These are phyloP conservation scores for Anthoptus insignis DNA, from an alignment of 2,888 invertebrate genomes.

Conservation along the genomic window DNA sequence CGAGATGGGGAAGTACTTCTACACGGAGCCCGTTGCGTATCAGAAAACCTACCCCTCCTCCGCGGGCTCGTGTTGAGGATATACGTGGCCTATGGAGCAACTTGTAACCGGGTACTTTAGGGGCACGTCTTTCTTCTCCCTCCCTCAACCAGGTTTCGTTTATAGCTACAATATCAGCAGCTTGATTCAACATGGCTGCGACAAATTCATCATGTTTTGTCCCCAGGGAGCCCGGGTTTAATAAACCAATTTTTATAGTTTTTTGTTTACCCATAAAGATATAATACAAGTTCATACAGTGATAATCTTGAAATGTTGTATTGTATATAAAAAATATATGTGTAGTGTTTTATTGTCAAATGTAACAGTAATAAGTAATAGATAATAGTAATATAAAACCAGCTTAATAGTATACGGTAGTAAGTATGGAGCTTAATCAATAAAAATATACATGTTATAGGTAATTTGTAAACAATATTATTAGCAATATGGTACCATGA, in stretches of 20 bases:
- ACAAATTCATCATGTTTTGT: slow-evolving; percentile 43
- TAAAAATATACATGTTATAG: too few relatives aligned
- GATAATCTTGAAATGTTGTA: too few relatives aligned
- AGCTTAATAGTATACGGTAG: too few relatives aligned
- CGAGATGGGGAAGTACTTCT: slow-evolving; percentile 10
- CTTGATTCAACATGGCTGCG: slow-evolving; percentile 1
- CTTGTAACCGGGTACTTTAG: slow-evolving; percentile 36
- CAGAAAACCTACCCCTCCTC: slow-evolving; percentile 36
- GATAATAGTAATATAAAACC: too few relatives aligned
- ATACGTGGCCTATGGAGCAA: slow-evolving; percentile 41
- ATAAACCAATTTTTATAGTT: slow-evolving; percentile 31
- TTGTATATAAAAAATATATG: too few relatives aligned
- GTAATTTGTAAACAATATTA: too few relatives aligned
- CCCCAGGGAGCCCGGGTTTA: slow-evolving; percentile 44
- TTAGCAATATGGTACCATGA: too few relatives aligned
- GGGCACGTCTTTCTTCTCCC: slow-evolving; percentile 44
- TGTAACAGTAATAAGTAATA: too few relatives aligned
- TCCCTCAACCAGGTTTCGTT: slow-evolving; percentile 48
- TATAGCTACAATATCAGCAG: slow-evolving; percentile 43
- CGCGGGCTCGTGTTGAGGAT: not conserved
- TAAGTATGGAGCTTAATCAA: too few relatives aligned
- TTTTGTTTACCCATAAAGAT: slow-evolving; percentile 1
- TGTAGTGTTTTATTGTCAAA: too few relatives aligned
- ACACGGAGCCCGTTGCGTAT: slow-evolving; percentile 30
- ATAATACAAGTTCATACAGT: too few relatives aligned